These are phyloP conservation scores for Mellivora capensis DNA, from an alignment of 2,113 vertebrate genomes.

Conservation along the genomic window DNA sequence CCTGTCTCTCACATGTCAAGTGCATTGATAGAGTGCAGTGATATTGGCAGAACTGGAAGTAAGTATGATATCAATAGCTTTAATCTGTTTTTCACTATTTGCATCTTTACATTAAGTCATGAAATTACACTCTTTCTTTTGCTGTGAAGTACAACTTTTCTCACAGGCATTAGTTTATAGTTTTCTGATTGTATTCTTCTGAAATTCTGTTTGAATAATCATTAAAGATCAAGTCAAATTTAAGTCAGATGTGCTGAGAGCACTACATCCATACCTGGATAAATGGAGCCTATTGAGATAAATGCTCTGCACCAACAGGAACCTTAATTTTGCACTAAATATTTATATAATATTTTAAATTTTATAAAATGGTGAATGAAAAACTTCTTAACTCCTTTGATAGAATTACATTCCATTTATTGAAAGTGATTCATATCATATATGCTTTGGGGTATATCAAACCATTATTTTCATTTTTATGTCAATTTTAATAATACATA, in stretches of 20 bases:
- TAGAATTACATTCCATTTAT: not conserved
- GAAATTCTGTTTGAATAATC: not conserved
- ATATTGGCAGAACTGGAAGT: not conserved
- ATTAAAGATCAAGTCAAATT: not conserved
- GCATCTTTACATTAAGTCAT: not conserved
- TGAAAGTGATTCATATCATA: not conserved
- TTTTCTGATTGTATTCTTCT: not conserved
- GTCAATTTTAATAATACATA: not conserved
- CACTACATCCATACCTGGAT: not conserved
- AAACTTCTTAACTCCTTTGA: not conserved
- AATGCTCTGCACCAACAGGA: not conserved
- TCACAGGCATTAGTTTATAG: not conserved
- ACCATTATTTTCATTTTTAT: not conserved
- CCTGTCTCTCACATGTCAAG: not conserved
- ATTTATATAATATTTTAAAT: not conserved
- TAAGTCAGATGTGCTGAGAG: not conserved
- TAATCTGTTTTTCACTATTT: constrained; percentile 8
- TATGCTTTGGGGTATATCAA: not conserved
- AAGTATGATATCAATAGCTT: not conserved
- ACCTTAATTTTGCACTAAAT: not conserved
- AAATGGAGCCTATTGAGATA: not conserved
- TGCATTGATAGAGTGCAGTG: not conserved
- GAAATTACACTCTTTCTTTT: not conserved
- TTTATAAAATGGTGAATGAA: not conserved
- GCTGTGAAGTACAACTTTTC: not conserved